Evolutionary conservation across 2,113 vertebrate genomes (phyloP).

Genomic region (Seriola quinqueradiata): DNA sequence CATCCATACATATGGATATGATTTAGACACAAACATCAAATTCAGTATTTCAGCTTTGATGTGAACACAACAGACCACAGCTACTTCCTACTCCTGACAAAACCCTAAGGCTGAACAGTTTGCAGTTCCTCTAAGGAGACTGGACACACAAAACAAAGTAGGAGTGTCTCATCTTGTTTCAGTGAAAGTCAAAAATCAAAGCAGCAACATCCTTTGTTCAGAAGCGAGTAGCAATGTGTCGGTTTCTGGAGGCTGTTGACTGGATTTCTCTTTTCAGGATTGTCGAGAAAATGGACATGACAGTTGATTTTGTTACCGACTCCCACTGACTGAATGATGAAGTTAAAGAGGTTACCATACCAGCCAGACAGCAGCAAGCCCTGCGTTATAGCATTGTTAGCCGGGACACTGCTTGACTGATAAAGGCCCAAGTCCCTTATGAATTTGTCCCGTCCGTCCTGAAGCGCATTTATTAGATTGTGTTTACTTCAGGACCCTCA

Average conservation of each 20-base stretch:
- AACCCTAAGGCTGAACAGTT: constrained; percentile 2
- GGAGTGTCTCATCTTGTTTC: constrained; percentile 31
- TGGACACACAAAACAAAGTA: constrained; percentile 5
- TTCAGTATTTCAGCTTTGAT: not conserved
- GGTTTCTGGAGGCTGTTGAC: constrained; percentile 38
- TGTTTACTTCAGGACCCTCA: constrained; percentile 1
- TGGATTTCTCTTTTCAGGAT: constrained; percentile 13
- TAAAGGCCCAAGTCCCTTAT: constrained; percentile 13
- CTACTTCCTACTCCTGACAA: constrained; percentile 2
- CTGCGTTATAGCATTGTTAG: constrained; percentile 3
- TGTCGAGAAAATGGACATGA: constrained; percentile 42
- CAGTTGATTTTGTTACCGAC: constrained; percentile 41
- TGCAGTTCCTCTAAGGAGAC: not conserved
- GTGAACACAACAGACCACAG: constrained; percentile 1
- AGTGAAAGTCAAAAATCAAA: constrained; percentile 45
- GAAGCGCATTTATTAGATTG: not conserved
- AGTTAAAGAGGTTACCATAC: constrained; percentile 1
- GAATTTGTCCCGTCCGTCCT: not conserved
- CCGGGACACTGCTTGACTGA: not conserved
- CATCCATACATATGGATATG: not conserved
- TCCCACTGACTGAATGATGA: constrained; percentile 39
- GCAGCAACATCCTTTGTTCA: constrained; percentile 25
- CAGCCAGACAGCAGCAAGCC: not conserved
- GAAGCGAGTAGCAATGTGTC: constrained; percentile 12
- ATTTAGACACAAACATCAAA: constrained; percentile 2